These are phyloP conservation scores for Epizoanthus fatuus DNA, from an alignment of 92 coral and sea anemone species.

Conservation along the genomic window DNA sequence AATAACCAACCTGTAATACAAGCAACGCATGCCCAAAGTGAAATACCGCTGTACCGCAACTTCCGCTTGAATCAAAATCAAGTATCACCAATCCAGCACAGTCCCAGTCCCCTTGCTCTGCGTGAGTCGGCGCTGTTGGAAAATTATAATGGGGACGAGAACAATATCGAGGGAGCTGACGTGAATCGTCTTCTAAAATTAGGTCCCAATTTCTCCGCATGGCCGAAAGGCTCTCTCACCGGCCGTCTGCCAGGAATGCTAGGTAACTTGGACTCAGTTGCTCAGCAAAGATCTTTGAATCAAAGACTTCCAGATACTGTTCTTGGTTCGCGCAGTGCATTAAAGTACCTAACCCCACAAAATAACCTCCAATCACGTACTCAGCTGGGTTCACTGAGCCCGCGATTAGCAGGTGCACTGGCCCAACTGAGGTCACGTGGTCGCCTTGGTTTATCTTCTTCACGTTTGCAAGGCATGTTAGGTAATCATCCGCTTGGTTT, in stretches of 20 bases:
- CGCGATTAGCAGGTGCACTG: conserved; percentile 3
- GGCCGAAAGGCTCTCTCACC: conserved; percentile 23
- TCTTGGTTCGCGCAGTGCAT: conserved; percentile 1
- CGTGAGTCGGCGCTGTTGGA: neutral
- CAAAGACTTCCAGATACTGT: neutral
- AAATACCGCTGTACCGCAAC: conserved; percentile 1
- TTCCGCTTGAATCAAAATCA: conserved; percentile 33
- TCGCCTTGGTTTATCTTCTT: neutral
- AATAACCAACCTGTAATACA: conserved; percentile 5
- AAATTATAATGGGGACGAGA: neutral
- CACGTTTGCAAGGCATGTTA: conserved; percentile 5
- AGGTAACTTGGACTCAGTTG: conserved; percentile 12
- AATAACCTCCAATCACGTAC: conserved; percentile 10
- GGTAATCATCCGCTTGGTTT: conserved; percentile 23
- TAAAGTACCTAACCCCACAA: neutral
- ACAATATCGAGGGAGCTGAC: conserved; percentile 12
- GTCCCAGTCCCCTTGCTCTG: conserved; percentile 2
- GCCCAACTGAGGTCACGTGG: conserved; percentile 24
- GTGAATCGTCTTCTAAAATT: conserved; percentile 22
- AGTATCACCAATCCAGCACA: neutral
- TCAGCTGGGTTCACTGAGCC: conserved; percentile 8
- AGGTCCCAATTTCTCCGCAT: conserved; percentile 32
- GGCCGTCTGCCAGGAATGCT: conserved; percentile 10
- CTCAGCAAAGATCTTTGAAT: conserved; percentile 39
- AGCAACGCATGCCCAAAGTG: conserved; percentile 13